These are phyloP conservation scores for Nixonia krombeini DNA, from an alignment of 1,140 invertebrate genomes.

Conservation along the genomic window DNA sequence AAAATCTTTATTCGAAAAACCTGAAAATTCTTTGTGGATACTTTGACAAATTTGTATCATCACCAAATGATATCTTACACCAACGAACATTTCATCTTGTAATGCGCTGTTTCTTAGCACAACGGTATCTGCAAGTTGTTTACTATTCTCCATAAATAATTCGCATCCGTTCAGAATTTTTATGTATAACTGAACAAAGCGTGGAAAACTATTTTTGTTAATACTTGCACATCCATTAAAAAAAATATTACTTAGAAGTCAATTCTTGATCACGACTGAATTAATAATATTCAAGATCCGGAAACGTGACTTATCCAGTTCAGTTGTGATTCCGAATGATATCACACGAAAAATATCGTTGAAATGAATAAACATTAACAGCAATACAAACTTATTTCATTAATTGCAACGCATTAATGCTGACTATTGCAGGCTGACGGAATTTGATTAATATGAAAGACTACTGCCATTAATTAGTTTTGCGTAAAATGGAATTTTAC, in stretches of 20 bases:
- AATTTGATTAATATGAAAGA: too few species aligned
- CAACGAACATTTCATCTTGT: not conserved
- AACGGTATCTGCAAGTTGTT: not conserved
- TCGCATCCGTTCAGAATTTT: not conserved
- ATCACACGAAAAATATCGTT: not conserved
- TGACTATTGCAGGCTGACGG: too few species aligned
- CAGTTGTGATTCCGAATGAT: not conserved
- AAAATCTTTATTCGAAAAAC: not conserved
- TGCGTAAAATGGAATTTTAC: not conserved
- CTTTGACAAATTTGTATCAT: not conserved
- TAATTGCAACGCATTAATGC: not conserved
- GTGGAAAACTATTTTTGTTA: not conserved
- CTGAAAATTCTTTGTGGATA: not conserved
- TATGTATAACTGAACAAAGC: constrained; percentile 8
- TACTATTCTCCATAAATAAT: not conserved
- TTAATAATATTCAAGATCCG: too few species aligned
- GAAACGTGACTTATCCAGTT: not conserved
- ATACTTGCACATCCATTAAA: constrained; percentile 32
- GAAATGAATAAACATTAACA: not conserved
- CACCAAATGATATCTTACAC: not conserved
- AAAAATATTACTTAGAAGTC: constrained; percentile 41
- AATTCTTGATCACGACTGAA: constrained; percentile 32
- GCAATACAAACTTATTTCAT: not conserved
- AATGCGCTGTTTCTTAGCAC: not conserved
- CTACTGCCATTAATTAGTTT: too few species aligned